Conservation (phyloP, 2,888 invertebrate genomes). For the Candidula unifasciata region DNA sequence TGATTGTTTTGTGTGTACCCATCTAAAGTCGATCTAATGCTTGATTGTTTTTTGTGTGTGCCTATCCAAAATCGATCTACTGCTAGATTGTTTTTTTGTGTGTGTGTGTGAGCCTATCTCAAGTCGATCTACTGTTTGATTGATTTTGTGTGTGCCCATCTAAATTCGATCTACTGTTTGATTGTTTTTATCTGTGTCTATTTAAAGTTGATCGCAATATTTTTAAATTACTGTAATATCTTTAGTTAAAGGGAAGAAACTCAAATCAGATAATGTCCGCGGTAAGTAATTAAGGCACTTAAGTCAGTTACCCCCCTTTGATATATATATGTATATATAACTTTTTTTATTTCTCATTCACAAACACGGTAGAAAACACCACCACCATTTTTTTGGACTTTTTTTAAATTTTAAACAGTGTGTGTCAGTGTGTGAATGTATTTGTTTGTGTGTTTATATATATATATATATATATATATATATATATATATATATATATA, state of each 20-base stretch:
- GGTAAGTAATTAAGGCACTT: background rate
- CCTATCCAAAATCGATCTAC: background rate
- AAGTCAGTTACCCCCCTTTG: background rate
- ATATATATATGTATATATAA: background rate
- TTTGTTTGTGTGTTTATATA: background rate
- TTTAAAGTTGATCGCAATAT: background rate
- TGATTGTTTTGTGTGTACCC: no score
- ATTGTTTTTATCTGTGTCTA: no score
- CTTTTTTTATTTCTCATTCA: background rate
- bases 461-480: no score
- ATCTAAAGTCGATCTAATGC: no score
- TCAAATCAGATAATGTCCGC: background rate
- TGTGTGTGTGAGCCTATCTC: no score
- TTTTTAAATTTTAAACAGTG: no score
- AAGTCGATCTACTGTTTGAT: no score
- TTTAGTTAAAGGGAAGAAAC: constrained; percentile 22
- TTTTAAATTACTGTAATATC: background rate
- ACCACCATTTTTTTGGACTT: no score
- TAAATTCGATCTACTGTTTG: no score
- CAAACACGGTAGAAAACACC: no score
- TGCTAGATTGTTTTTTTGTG: background rate
- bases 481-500: no score
- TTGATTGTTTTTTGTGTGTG: background rate
- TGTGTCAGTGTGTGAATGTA: background rate
- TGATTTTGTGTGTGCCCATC: no score